Evolutionary conservation across 2,113 vertebrate species (phyloP).

Genomic region (Nibea albiflora): DNA sequence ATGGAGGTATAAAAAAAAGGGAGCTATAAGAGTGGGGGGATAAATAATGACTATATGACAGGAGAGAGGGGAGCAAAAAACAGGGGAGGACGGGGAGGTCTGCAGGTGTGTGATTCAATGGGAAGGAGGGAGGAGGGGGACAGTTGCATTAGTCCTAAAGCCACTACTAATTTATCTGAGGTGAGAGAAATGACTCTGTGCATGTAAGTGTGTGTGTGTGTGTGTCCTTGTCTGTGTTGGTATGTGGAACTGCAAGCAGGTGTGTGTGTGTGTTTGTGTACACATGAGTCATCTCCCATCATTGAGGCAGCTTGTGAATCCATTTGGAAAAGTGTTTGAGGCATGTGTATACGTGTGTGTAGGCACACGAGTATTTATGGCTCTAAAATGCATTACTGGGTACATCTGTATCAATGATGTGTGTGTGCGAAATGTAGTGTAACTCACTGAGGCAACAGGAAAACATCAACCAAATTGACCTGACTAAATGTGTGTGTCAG

Average conservation of each 20-base stretch:
- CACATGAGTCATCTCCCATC: constrained; percentile 39
- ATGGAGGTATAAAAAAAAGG: constrained; percentile 48
- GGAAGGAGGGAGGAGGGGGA: constrained; percentile 37
- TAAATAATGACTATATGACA: constrained; percentile 59
- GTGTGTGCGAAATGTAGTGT: constrained; percentile 3
- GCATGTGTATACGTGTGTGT: constrained; percentile 32
- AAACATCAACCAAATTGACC: constrained; percentile 38
- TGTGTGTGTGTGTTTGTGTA: background rate
- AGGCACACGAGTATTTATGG: constrained; percentile 48
- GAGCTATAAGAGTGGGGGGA: constrained; percentile 31
- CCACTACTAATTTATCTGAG: constrained; percentile 60
- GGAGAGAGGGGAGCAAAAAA: background rate
- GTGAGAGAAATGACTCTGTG: constrained; percentile 23
- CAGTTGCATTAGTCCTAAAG: constrained; percentile 64
- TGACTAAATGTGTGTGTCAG: constrained; percentile 33
- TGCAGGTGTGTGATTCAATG: constrained; percentile 33
- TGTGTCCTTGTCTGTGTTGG: constrained; percentile 1
- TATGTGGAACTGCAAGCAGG: constrained; percentile 1
- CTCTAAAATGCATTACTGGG: constrained; percentile 28
- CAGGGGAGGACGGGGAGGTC: constrained; percentile 36
- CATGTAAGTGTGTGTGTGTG: background rate
- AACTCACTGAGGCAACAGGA: constrained; percentile 21
- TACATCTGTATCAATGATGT: constrained; percentile 46
- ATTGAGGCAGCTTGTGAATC: constrained; percentile 38
- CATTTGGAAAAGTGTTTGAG: constrained; percentile 47